Conservation (phyloP, 2,113 vertebrate species). For the Callipepla squamata region DNA sequence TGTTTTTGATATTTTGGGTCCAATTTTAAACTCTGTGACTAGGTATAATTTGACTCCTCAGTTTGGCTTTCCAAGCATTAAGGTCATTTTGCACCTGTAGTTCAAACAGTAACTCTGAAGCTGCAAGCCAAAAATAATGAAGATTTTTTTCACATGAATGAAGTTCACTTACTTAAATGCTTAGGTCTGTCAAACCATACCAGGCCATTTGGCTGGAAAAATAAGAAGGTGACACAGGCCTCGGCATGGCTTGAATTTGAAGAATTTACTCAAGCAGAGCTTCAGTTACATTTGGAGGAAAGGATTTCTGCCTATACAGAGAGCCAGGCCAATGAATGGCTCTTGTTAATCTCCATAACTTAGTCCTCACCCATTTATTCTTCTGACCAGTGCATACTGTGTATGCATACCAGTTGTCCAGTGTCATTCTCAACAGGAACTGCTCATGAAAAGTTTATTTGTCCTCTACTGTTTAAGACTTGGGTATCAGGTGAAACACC, state of each 20-base stretch:
- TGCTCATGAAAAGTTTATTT: neutral
- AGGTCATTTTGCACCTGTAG: neutral
- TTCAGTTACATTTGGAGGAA: neutral
- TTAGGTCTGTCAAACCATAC: neutral
- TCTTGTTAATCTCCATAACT: neutral
- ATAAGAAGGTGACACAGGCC: neutral
- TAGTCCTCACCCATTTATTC: neutral
- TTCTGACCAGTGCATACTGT: neutral
- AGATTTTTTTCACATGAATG: neutral
- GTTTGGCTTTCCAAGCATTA: neutral
- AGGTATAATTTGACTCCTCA: rapidly evolving
- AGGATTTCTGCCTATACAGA: neutral
- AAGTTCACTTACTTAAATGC: neutral
- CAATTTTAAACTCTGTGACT: neutral
- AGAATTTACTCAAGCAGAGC: neutral
- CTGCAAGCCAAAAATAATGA: neutral
- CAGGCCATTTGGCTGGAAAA: neutral
- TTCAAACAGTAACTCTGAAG: neutral
- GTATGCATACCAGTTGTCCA: neutral
- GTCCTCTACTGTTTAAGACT: neutral
- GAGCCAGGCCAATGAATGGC: neutral
- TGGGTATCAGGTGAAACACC: neutral
- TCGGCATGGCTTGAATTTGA: neutral
- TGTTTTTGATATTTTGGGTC: neutral
- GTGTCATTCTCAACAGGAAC: neutral